Evolutionary conservation across 2,888 invertebrate species (phyloP), one percentile per base, ranked within the genome.

Genomic region (Ophion ventricosus): DNA sequence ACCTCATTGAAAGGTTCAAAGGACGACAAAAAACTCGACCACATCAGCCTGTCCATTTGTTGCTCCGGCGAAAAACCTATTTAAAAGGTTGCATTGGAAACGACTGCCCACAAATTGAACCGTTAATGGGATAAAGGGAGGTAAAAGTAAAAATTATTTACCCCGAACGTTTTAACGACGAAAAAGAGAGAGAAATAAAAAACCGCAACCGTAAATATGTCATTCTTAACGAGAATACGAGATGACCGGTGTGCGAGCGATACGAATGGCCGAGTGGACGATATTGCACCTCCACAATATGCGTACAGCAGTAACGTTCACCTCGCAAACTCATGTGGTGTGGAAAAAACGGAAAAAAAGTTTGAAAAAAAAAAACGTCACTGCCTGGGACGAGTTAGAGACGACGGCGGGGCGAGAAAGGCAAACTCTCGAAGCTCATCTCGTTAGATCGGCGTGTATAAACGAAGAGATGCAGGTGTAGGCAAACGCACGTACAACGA

Each of bases 371-470:
- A 54, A 59, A 35, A 70, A 29, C 1, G 11, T 7, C 1, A 11
- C n/a, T 14, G 49, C 4, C 3, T 49, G 17, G 49, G 49, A 49
- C 49, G 8, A 29, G 49, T 2, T 0, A 17, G 17, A 17, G 49
- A 49, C 49, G 8, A 29, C 29, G 35, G 35, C 5, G 49, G 25
- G 25, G 23, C 23, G 23, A 8, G 61, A 4, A 10, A 11, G 70
- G 40, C 40, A 63, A n/a, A 56, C n/a, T 40, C 57, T 63, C 63
- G 35, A 26, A 75, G 70, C 75, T 75, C 78, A 56, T 70, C 80
- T 77, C 69, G 73, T 81, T 72, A 64, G 63, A 63, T 26, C 26
- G 23, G 25, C n/a, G 69, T 20, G 17, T 20, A 77, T 69, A 77
- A 77, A 81, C 81, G 81, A 10, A 25, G 70, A 49, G 49, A 49